A percentile compares a stretch with the other conserved stretches of the same genome.
These are phyloP conservation scores for Sinohyriopsis cumingii DNA, from an alignment of 2,888 invertebrate species.

Conservation along the genomic window DNA sequence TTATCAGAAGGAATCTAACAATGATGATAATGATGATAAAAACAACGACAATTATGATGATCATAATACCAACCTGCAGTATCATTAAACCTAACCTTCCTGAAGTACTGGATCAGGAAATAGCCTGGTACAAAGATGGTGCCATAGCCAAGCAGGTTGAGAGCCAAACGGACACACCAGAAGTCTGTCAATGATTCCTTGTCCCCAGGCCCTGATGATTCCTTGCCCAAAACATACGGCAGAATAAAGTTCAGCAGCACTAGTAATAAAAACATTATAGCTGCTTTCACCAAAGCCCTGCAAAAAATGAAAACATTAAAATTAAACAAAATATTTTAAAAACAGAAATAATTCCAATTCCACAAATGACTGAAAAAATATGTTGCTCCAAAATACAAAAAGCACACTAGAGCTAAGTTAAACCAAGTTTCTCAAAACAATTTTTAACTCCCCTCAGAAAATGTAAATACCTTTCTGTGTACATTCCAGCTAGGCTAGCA, in stretches of 20 bases:
- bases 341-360: background rate
- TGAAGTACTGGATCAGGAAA: conserved; percentile 86
- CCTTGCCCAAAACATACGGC: conserved; percentile 39
- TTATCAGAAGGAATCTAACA: no score
- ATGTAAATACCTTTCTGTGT: no score
- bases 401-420: no score
- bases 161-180: conserved; percentile 84
- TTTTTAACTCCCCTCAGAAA: no score
- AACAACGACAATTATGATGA: background rate
- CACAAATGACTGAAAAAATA: no score
- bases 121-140: conserved; percentile 91
- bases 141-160: conserved; percentile 90
- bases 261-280: conserved; percentile 28
- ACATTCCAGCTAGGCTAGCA: no score
- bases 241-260: conserved; percentile 40
- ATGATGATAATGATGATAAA: no score
- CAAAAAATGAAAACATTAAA: conserved; percentile 23
- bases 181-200: conserved; percentile 51
- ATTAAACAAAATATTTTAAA: background rate
- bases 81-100: conserved; percentile 82
- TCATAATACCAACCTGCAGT: conserved; percentile 78
- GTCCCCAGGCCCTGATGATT: conserved; percentile 31
- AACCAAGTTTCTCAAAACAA: no score
- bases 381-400: no score
- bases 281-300: conserved; percentile 40